phyloP scores from a whole-genome alignment of 2,113 vertebrate genomes.

The Muntiacus muntjak region DNA sequence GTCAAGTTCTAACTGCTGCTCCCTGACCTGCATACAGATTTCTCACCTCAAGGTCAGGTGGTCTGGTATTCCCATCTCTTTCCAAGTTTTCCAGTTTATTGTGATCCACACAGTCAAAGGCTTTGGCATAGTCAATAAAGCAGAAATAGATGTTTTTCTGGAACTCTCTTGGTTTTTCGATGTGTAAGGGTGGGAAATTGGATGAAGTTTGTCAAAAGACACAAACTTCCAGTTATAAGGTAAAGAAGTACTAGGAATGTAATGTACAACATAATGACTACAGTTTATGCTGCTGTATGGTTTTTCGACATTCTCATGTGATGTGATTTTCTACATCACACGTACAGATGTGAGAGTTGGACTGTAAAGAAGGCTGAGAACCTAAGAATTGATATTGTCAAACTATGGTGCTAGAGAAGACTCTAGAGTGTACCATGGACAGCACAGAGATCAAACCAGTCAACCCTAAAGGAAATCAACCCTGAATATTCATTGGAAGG shows the following conservation, averaged over 20 bases:
- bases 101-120: too few relatives aligned
- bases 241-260: neutral
- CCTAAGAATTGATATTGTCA: neutral
- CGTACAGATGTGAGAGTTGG: neutral
- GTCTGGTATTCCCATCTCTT: neutral
- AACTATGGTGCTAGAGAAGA: neutral
- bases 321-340: neutral
- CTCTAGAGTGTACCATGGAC: neutral
- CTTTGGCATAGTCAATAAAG: too few relatives aligned
- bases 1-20: neutral
- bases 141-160: too few relatives aligned
- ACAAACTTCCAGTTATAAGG: neutral
- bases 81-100: neutral
- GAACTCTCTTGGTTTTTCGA: too few relatives aligned
- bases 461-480: neutral
- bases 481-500: neutral
- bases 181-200: neutral
- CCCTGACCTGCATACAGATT: neutral
- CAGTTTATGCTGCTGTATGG: neutral
- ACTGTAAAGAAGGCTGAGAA: neutral
- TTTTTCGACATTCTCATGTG: neutral
- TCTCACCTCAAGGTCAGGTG: neutral
- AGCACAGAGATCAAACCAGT: neutral
- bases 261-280: neutral
- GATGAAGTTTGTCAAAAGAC: neutral